Evolutionary conservation across 2,113 vertebrate species (phyloP), one percentile per base, ranked within the genome.

Genomic region (Caretta caretta): DNA sequence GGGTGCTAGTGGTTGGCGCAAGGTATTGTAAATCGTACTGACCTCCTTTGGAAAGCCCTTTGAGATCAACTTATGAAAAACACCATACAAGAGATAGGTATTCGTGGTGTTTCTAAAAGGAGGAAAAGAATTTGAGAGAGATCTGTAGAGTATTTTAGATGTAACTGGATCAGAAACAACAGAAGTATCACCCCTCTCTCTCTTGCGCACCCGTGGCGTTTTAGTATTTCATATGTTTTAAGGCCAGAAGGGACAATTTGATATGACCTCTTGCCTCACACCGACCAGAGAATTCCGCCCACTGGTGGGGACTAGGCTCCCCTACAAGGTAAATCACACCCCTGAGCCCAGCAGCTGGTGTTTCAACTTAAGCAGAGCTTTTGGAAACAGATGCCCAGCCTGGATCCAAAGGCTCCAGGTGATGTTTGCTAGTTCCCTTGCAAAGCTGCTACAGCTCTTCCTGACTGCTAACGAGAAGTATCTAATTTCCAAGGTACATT

Each of bases 151-250:
- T 25, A 25, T 49, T n/a, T 69, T 17, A 69, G 62, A n/a, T 69
- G 16, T 31, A n/a, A 17, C 31, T n/a, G 46, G 42, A 29, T 25
- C 76, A 78, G 46, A 46, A 48, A 48, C 10, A n/a, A 24, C 46
- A 78, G 46, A 78, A 6, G 31, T 14, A 16, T 2, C 11, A 14
- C 29, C 29, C 16, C 59, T 19, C 31, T 65, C 31, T 19, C 62
- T 13, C 12, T 6, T 35, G 4, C 31, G 1, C 59, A 42, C 42
- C 42, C 42, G 0, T 6, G 13, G 6, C 12, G 6, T 62, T 35
- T 62, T 62, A 35, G 59, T 35, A 31, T 62, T 62, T 31, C 59
- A 31, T 62, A 6, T 62, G 14, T 62, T 62, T 62, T 29, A 62
- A 62, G 59, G 31, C 59, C 59, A 35, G 59, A 62, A 31, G 29